These are phyloP conservation scores for Anser brachyrhynchus DNA, from an alignment of 2,113 vertebrate species.

Conservation along the genomic window DNA sequence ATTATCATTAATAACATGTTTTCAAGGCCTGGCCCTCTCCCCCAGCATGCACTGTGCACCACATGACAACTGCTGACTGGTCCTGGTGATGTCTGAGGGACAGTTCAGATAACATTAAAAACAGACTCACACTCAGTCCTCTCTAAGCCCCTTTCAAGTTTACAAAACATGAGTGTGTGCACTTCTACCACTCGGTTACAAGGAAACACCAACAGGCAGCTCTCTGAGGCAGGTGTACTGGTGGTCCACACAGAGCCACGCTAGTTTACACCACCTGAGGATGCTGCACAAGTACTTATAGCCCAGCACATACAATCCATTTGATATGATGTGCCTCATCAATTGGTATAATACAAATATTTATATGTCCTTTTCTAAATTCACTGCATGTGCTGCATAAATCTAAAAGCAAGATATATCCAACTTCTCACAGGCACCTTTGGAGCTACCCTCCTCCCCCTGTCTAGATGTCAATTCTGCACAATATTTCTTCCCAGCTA, in stretches of 20 bases:
- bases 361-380: background rate
- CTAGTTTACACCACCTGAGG: background rate
- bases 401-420: background rate
- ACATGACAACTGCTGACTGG: background rate
- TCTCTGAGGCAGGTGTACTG: background rate
- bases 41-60: background rate
- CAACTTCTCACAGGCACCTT: background rate
- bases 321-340: background rate
- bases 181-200: background rate
- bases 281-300: background rate
- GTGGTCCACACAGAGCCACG: background rate
- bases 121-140: background rate
- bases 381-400: background rate
- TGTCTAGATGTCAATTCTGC: background rate
- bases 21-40: background rate
- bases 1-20: background rate
- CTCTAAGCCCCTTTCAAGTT: background rate
- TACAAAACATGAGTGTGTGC: fast-evolving
- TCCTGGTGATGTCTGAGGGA: background rate
- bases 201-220: background rate
- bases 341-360: background rate
- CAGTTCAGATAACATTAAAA: background rate
- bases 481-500: background rate
- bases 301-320: background rate
- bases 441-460: background rate